phyloP scores from a whole-genome alignment of 2,888 invertebrate genomes.

The Lymantria monacha region DNA sequence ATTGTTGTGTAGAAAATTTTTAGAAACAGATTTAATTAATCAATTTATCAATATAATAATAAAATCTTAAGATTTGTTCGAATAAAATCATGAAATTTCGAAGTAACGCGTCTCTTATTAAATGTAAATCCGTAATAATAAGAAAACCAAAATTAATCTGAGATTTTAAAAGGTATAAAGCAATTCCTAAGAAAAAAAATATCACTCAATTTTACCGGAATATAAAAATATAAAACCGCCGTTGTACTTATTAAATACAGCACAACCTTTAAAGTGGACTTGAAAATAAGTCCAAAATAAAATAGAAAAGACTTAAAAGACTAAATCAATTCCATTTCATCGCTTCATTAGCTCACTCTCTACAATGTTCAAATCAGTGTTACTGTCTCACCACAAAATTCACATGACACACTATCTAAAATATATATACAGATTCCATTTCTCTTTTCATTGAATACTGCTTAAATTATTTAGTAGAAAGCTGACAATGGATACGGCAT shows the following conservation, averaged over 20 bases:
- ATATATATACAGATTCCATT: background rate
- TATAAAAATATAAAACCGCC: background rate
- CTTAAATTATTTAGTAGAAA: background rate
- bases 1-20: too few relatives aligned
- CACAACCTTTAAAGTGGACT: constrained; percentile 14
- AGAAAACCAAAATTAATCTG: too few relatives aligned
- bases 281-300: constrained; percentile 12
- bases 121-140: too few relatives aligned
- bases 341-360: constrained; percentile 35
- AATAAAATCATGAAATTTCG: too few relatives aligned
- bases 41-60: too few relatives aligned
- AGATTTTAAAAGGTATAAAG: too few relatives aligned
- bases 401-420: background rate
- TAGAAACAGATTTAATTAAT: too few relatives aligned
- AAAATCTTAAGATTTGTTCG: too few relatives aligned
- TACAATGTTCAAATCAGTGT: constrained; percentile 37
- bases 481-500: constrained; percentile 16
- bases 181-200: too few relatives aligned
- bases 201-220: too few relatives aligned
- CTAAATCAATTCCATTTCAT: constrained; percentile 34
- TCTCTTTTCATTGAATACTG: background rate
- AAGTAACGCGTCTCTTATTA: too few relatives aligned
- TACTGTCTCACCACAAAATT: constrained; percentile 10
- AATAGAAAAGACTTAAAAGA: constrained; percentile 13
- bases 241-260: constrained; percentile 17